Evolutionary conservation across 2,888 invertebrate genomes (phyloP).

Genomic region (Homarus gammarus): DNA sequence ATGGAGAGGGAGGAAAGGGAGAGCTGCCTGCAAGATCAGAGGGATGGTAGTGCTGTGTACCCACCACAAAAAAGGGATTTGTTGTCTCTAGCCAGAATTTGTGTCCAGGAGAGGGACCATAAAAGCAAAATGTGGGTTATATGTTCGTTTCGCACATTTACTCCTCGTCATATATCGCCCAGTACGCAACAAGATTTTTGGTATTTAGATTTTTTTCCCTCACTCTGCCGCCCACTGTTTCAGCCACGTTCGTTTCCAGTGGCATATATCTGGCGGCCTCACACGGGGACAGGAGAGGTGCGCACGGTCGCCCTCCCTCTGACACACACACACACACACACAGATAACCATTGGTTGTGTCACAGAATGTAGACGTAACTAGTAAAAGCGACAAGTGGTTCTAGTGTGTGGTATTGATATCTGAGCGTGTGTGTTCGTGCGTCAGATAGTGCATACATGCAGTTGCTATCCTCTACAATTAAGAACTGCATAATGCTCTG

Average conservation of each 20-base stretch:
- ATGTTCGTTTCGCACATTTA: conserved; percentile 62
- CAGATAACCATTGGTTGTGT: neutral
- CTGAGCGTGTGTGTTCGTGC: no score
- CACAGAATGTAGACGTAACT: neutral
- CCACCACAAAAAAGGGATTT: conserved; percentile 59
- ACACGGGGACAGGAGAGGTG: no score
- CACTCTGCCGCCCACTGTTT: conserved; percentile 8
- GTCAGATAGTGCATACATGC: no score
- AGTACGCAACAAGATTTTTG: conserved; percentile 55
- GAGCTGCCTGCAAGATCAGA: conserved; percentile 15
- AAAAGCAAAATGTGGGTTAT: conserved; percentile 65
- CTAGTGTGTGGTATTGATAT: neutral
- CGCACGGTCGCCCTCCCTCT: no score
- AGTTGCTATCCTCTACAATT: no score
- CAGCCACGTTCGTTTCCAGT: conserved; percentile 19
- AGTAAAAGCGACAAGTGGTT: neutral
- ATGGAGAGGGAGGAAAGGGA: conserved; percentile 16
- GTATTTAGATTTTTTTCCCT: conserved; percentile 24
- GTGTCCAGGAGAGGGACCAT: conserved; percentile 42
- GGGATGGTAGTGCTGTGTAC: conserved; percentile 29
- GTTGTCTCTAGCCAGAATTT: conserved; percentile 56
- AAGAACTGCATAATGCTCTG: no score
- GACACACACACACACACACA: no score
- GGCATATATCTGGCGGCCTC: neutral
- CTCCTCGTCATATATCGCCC: conserved; percentile 47